phyloP scores from a whole-genome alignment of 2,113 vertebrate genomes.

The Erythrolamprus reginae region DNA sequence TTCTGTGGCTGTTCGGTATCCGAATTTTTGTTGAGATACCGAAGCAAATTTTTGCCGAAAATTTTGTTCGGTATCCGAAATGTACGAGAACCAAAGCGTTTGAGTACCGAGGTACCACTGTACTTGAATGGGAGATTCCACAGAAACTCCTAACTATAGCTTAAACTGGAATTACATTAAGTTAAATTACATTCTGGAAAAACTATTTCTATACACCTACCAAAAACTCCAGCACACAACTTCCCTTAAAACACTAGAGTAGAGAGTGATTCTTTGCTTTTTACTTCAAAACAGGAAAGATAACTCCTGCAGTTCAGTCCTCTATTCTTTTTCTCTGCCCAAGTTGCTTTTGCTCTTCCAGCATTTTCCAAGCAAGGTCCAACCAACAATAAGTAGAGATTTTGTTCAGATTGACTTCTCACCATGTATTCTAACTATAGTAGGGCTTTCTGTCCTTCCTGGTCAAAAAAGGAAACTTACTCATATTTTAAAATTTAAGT shows the following conservation, averaged over 20 bases:
- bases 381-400: neutral
- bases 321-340: neutral
- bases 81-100: too few species aligned
- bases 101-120: too few species aligned
- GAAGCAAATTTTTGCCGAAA: too few species aligned
- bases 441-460: neutral
- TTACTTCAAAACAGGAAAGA: neutral
- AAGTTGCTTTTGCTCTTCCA: neutral
- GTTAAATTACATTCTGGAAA: neutral
- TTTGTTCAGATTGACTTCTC: neutral
- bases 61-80: too few species aligned
- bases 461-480: neutral
- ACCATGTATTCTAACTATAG: neutral
- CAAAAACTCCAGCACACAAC: neutral
- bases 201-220: neutral
- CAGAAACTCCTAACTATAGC: neutral
- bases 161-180: neutral
- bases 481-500: neutral
- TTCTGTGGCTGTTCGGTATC: too few species aligned
- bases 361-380: neutral
- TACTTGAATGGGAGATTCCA: neutral
- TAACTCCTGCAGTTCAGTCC: neutral
- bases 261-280: neutral
- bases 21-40: too few species aligned
- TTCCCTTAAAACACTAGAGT: neutral